Evolutionary conservation across 2,888 invertebrate genomes (phyloP), one percentile per base, ranked within the genome.

Genomic region (Elysia crispata): DNA sequence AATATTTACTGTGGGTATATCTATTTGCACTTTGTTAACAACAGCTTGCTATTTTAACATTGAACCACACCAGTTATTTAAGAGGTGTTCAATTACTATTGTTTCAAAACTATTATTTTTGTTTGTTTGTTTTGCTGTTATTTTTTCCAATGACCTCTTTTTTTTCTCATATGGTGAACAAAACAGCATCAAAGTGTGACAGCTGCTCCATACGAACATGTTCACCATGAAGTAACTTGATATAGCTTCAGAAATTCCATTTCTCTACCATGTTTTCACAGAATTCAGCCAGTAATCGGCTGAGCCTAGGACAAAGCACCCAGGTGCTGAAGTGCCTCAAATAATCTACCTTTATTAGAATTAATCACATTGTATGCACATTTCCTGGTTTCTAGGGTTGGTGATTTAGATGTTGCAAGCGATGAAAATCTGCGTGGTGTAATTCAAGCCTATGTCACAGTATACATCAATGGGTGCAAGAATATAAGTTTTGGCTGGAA

Each of bases 1-100:
- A 3, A 41, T 80, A 54, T 80, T 31, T 13, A 72, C 30, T 28
- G 60, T 78, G 72, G 78, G 66, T 78, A 78, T 78, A 41, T 78
- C 49, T 54, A 30, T 57, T 64, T 73, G n/a, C 31, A 60, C 70
- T 77, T 70, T 67, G 77, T 31, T 77, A 41, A 41, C 41, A 41
- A 41, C 41, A 41, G 41, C 41, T 41, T 41, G 41, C 41, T 41
- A 41, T 41, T 41, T 41, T 41, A 41, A 41, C 41, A 41, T 41
- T 41, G 41, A 41, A 41, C 41, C 41, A 41, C 41, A 41, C 41
- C 41, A 41, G 41, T 41, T 41, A 41, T 41, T 41, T 77, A 57
- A 60, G 20, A 70, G 20, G 31, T 70, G 69, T 33, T 70, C 33
- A 41, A 18, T 70, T 33, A 8, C 13, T 70, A 20, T 28, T 67